Percentiles rank a stretch among this genome's conserved stretches.
Conservation (phyloP, 2,888 invertebrate species). For the Brachypalpus laphriformis region DNA sequence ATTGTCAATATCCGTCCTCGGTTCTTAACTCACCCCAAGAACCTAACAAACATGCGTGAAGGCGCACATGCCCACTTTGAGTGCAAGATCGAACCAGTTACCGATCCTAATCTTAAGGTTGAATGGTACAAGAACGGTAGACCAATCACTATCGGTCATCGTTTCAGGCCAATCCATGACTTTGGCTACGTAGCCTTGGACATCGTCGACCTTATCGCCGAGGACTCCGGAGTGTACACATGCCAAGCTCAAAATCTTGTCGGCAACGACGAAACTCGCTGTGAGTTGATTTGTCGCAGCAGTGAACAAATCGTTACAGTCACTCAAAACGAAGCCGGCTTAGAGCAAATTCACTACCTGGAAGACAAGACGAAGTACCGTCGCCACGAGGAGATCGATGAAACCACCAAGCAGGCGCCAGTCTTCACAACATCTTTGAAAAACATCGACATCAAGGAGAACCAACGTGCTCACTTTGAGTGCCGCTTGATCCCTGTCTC, state of each 20-base stretch:
- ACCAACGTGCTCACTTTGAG: constrained; percentile 97
- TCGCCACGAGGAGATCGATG: constrained; percentile 89
- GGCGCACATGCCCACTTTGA: constrained; percentile 98
- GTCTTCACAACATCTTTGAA: constrained; percentile 96
- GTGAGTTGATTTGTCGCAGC: constrained; percentile 88
- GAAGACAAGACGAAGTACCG: constrained; percentile 93
- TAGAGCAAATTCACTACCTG: constrained; percentile 94
- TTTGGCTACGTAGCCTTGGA: constrained; percentile 99
- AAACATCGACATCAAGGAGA: constrained; percentile 96
- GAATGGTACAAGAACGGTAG: constrained; percentile 98
- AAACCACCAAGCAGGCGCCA: constrained; percentile 94
- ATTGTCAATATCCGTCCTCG: constrained; percentile 91
- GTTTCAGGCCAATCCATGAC: constrained; percentile 98
- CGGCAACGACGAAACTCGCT: constrained; percentile 93
- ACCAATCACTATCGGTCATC: constrained; percentile 96
- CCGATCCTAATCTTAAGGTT: constrained; percentile 97
- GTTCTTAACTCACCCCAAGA: constrained; percentile 94
- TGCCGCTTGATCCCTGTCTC: constrained; percentile 96
- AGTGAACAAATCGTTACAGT: constrained; percentile 92
- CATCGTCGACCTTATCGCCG: constrained; percentile 96
- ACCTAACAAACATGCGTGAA: constrained; percentile 92
- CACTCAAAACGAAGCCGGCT: constrained; percentile 93
- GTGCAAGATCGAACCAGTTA: constrained; percentile 97
- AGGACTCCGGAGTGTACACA: constrained; percentile 97
- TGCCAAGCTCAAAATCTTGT: constrained; percentile 95